Evolutionary conservation across 2,113 vertebrate species (phyloP), one percentile per base, ranked within the genome.

Genomic region (Zosterops pallidus): DNA sequence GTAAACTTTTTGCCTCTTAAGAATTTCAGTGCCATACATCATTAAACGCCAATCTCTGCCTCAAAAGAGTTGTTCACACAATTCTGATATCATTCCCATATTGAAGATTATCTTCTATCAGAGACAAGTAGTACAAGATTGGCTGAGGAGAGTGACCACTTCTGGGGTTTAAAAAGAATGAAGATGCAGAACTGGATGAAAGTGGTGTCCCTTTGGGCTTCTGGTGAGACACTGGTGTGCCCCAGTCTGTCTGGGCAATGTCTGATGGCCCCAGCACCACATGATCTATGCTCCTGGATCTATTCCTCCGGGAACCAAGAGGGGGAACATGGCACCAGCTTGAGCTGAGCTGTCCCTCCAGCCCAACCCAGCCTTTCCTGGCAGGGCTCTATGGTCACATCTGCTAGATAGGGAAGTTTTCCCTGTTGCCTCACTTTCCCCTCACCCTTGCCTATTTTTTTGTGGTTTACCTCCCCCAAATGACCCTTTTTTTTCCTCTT

Each of bases 271-370:
- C 14, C 26, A 79, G 47, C 47, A 53, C 50, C 31, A 60, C 44
- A 20, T 59, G 23, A 59, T 52, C 6, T 44, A 0, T 2, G 0
- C 52, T 60, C 4, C 26, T 83, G 17, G 39, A 5, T 39, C 39
- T 39, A 39, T 39, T 39, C 39, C 52, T 60, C 4, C 26, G 80
- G 17, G 7, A 33, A 56, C 39, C 1, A 0, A 16, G 41, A 60
- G 16, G 10, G 19, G 42, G 57, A 71, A 23, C 5, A 6, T 56
- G 76, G 26, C 49, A 76, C 50, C 23, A 69, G 1, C 23, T 50
- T 76, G 71, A 62, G 29, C 57, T 76, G 33, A 86, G n/a, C 28
- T 71, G 18, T 59, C 8, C 12, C 29, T 63, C 18, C 49, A 68
- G 44, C 49, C 44, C 31, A 62, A 14, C n/a, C 11, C 28, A 79